Percentiles rank a stretch among this genome's conserved stretches.
These are phyloP conservation scores for Phataginus tricuspis DNA, from an alignment of 2,797 vertebrate species.

Conservation along the genomic window DNA sequence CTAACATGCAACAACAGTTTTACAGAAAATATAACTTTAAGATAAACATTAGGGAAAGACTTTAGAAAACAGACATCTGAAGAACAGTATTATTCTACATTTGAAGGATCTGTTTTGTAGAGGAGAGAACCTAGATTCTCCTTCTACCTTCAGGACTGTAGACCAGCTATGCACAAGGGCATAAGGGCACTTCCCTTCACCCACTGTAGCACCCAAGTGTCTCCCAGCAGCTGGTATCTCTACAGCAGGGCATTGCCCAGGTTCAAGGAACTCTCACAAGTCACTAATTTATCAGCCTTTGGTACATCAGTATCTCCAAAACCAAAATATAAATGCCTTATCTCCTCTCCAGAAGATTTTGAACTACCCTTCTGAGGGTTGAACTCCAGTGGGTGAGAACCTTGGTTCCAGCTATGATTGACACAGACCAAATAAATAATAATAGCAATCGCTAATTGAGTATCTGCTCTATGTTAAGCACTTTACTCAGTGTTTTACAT, in stretches of 20 bases:
- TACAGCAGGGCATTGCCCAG: neutral
- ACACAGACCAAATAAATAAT: neutral
- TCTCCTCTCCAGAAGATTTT: neutral
- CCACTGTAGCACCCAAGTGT: neutral
- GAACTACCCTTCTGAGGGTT: neutral
- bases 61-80: neutral
- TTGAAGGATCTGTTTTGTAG: neutral
- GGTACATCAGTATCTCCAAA: neutral
- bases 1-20: neutral
- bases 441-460: neutral
- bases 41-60: neutral
- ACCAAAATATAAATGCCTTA: neutral
- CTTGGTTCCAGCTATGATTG: neutral
- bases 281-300: neutral
- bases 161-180: neutral
- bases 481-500: neutral
- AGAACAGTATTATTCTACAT: neutral
- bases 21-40: neutral
- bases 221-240: neutral
- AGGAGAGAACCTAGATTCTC: neutral
- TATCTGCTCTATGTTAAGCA: neutral
- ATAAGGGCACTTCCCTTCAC: accelerated
- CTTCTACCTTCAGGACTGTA: neutral
- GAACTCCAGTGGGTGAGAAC: neutral
- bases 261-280: neutral